phyloP scores from a whole-genome alignment of 2,113 vertebrate genomes.

The Esox niger region DNA sequence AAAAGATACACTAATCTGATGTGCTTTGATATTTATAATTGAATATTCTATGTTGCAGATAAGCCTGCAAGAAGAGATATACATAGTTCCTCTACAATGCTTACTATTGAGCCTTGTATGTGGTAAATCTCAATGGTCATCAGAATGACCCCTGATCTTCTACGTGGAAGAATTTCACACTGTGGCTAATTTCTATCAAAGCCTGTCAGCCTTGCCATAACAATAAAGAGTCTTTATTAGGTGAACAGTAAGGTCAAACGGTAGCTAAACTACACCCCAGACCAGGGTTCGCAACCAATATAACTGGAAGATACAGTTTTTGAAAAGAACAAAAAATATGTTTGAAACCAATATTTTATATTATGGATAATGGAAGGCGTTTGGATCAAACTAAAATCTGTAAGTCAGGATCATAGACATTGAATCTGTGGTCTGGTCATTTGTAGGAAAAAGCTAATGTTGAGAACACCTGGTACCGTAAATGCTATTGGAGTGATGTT shows the following conservation, averaged over 20 bases:
- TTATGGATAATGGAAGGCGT: no score
- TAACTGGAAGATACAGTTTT: no score
- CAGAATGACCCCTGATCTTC: background rate
- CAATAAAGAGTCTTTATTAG: background rate
- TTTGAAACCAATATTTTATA: no score
- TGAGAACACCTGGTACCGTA: no score
- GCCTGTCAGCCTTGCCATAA: background rate
- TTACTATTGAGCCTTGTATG: background rate
- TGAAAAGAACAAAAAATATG: no score
- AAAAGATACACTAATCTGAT: background rate
- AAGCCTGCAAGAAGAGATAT: background rate
- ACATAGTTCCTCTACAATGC: background rate
- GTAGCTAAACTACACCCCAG: background rate
- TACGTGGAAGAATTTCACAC: background rate
- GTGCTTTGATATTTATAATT: background rate
- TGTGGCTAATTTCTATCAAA: background rate
- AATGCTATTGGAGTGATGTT: no score
- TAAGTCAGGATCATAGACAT: no score
- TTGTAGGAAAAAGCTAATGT: no score
- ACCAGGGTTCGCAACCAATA: no score
- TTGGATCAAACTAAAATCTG: no score
- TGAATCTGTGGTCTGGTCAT: no score
- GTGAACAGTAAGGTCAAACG: background rate
- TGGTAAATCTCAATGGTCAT: background rate
- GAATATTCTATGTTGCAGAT: slow-evolving; percentile 1